A percentile compares a stretch with the other conserved stretches of the same genome.
Conservation (phyloP, 2,113 vertebrate species). For the Pelecanoides urinatrix region DNA sequence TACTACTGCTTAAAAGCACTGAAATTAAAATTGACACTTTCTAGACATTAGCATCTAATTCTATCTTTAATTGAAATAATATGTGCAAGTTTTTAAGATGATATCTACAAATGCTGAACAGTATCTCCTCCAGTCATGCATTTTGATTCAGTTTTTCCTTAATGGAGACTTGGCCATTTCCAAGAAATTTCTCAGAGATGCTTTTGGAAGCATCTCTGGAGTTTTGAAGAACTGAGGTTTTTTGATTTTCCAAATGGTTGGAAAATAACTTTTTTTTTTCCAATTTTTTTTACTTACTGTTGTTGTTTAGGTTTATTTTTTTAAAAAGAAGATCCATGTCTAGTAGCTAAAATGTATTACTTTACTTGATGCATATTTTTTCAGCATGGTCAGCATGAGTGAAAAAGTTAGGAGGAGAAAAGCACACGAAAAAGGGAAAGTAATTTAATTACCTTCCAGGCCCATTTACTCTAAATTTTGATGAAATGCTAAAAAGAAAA, state of each 20-base stretch:
- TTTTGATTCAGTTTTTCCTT: neutral
- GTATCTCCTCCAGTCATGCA: neutral
- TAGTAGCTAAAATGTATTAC: neutral
- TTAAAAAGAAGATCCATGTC: neutral
- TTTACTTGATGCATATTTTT: neutral
- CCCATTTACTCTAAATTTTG: neutral
- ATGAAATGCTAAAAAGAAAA: neutral
- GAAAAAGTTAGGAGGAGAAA: neutral
- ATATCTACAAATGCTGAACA: neutral
- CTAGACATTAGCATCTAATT: neutral
- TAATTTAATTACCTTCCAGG: neutral
- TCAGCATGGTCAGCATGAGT: neutral
- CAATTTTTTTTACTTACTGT: neutral
- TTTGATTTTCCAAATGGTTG: neutral
- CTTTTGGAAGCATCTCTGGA: too few relatives aligned
- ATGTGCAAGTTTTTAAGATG: neutral
- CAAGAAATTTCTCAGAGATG: neutral
- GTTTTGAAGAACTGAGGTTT: neutral
- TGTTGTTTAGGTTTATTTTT: neutral
- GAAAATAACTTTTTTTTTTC: neutral
- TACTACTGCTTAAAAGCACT: neutral
- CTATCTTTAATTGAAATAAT: neutral
- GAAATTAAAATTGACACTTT: neutral
- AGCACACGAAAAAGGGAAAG: neutral
- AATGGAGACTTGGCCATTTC: neutral